Conservation (phyloP, 2,888 invertebrate genomes). For the Eugnorisma glareosa region DNA sequence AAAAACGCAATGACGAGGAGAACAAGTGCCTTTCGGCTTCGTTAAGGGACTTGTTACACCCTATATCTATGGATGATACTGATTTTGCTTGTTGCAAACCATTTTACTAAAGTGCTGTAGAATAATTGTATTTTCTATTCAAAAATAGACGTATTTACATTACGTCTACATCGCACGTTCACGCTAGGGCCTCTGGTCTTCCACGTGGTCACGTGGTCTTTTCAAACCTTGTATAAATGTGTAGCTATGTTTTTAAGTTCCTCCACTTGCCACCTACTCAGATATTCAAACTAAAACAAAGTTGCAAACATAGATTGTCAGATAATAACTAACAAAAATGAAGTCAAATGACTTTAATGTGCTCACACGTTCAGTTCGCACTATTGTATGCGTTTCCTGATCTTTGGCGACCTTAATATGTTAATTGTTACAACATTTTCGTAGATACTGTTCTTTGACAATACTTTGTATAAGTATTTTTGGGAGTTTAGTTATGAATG, state of each 20-base stretch:
- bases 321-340: constrained; percentile 57
- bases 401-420: constrained; percentile 62
- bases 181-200: too few species aligned
- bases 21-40: too few species aligned
- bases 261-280: not conserved
- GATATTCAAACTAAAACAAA: constrained; percentile 31
- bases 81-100: too few species aligned
- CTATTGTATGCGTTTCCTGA: constrained; percentile 67
- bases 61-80: too few species aligned
- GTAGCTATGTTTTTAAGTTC: not conserved
- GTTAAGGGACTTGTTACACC: too few species aligned
- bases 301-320: constrained; percentile 46
- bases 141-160: too few species aligned
- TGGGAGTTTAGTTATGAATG: constrained; percentile 1
- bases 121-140: too few species aligned
- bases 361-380: constrained; percentile 66
- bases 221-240: too few species aligned
- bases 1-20: too few species aligned
- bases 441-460: constrained; percentile 39
- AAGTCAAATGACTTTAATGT: constrained; percentile 40
- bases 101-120: too few species aligned
- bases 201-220: too few species aligned
- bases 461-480: constrained; percentile 25
- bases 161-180: too few species aligned
- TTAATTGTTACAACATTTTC: constrained; percentile 61